A percentile compares a stretch with the other conserved stretches of the same genome.
phyloP scores from a whole-genome alignment of 2,888 invertebrate genomes.

The Aleiodes alternator region DNA sequence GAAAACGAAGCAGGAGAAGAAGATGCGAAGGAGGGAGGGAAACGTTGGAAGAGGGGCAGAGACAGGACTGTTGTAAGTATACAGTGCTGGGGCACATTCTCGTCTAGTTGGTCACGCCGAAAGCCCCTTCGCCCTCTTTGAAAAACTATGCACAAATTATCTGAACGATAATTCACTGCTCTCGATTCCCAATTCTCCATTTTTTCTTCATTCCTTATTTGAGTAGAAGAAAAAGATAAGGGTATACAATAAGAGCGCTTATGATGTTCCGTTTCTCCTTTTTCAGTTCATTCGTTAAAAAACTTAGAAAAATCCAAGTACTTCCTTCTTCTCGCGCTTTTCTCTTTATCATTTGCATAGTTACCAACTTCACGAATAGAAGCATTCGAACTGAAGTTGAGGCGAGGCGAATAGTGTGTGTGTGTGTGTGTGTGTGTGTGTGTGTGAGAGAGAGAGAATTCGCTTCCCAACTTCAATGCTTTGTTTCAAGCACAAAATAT shows the following conservation, averaged over 20 bases:
- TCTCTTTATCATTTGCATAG: slow-evolving; percentile 48
- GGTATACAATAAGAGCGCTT: slow-evolving; percentile 25
- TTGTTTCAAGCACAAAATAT: slow-evolving; percentile 15
- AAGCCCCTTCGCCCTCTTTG: slow-evolving; percentile 33
- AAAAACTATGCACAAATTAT: slow-evolving; percentile 48
- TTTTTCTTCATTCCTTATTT: slow-evolving; percentile 18
- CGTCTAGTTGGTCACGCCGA: slow-evolving; percentile 46
- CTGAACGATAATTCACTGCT: slow-evolving; percentile 39
- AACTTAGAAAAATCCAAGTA: slow-evolving; percentile 38
- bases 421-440: no score
- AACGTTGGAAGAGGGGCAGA: slow-evolving; percentile 8
- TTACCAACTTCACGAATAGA: slow-evolving; percentile 45
- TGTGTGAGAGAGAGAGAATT: slow-evolving; percentile 7
- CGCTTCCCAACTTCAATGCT: slow-evolving; percentile 15
- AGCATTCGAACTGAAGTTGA: background rate
- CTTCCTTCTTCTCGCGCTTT: slow-evolving; percentile 43
- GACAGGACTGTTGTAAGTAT: slow-evolving; percentile 34
- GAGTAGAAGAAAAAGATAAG: no score
- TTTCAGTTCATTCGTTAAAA: slow-evolving; percentile 22
- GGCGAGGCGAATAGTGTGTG: background rate
- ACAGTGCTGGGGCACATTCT: slow-evolving; percentile 33
- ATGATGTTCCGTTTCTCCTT: slow-evolving; percentile 12
- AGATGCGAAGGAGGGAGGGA: no score
- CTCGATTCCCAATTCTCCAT: slow-evolving; percentile 22
- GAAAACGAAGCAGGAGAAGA: no score